Percentiles rank a stretch among this genome's conserved stretches.
phyloP scores from a whole-genome alignment of 64 coral and sea anemone genomes.

The Pocillopora verrucosa region DNA sequence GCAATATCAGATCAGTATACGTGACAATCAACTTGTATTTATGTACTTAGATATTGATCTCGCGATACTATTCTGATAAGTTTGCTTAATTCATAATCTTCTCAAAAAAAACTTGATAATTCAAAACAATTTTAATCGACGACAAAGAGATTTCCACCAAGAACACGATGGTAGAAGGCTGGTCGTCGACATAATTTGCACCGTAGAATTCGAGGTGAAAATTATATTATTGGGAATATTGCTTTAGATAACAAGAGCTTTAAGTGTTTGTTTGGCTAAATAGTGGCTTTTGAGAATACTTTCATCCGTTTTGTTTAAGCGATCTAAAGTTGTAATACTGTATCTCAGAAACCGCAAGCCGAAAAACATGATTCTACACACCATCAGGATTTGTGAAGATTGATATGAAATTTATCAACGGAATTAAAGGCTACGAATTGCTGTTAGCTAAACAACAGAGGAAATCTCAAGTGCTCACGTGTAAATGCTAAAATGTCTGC shows the following conservation, averaged over 20 bases:
- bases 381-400: too few species aligned
- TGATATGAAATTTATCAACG: too few species aligned
- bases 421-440: too few species aligned
- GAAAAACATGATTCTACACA: too few species aligned
- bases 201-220: not conserved
- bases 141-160: not conserved
- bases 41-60: slow-evolving; percentile 22
- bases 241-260: not conserved
- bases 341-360: too few species aligned
- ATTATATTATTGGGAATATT: slow-evolving; percentile 13
- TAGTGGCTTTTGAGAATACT: slow-evolving; percentile 38
- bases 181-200: not conserved
- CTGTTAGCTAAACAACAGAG: too few species aligned
- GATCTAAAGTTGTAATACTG: not conserved
- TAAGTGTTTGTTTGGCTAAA: slow-evolving; percentile 45
- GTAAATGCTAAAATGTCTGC: too few species aligned
- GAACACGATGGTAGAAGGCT: not conserved
- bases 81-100: not conserved
- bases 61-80: not conserved
- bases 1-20: not conserved
- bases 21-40: not conserved
- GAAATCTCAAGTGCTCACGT: too few species aligned
- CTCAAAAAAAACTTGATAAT: too few species aligned
- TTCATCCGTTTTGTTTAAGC: not conserved
- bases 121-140: not conserved